These are phyloP conservation scores for Danio aesculapii DNA, from an alignment of 2,797 vertebrate genomes.

Conservation along the genomic window DNA sequence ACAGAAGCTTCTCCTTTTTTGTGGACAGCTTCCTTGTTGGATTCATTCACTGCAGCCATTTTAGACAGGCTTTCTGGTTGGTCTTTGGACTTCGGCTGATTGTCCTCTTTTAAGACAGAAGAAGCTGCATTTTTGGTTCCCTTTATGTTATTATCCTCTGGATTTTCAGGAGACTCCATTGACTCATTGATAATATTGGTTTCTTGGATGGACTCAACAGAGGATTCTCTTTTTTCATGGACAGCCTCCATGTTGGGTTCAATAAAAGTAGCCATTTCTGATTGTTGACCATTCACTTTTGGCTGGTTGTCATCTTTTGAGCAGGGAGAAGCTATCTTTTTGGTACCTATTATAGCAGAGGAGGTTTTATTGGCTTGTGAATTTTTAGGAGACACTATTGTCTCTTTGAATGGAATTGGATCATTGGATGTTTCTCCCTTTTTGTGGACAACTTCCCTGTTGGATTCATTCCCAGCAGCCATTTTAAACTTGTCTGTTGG, in stretches of 20 bases:
- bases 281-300: neutral
- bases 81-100: neutral
- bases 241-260: neutral
- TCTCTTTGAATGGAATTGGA: no score
- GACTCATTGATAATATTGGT: no score
- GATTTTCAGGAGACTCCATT: conserved; percentile 5
- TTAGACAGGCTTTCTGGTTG: neutral
- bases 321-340: conserved; percentile 45
- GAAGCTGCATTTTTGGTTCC: conserved; percentile 46
- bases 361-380: conserved; percentile 57
- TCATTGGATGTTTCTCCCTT: conserved; percentile 41
- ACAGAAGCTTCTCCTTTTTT: conserved; percentile 34
- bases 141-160: conserved; percentile 2
- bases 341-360: conserved; percentile 61
- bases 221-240: conserved; percentile 23
- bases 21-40: neutral
- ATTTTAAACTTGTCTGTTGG: neutral
- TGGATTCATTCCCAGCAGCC: neutral
- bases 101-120: conserved; percentile 24
- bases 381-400: conserved; percentile 21
- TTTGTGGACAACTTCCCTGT: neutral
- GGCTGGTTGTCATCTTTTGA: neutral
- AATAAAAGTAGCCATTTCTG: neutral
- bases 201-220: conserved; percentile 24
- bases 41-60: neutral